phyloP scores from a whole-genome alignment of 2,113 vertebrate genomes.

The Labrus mixtus region DNA sequence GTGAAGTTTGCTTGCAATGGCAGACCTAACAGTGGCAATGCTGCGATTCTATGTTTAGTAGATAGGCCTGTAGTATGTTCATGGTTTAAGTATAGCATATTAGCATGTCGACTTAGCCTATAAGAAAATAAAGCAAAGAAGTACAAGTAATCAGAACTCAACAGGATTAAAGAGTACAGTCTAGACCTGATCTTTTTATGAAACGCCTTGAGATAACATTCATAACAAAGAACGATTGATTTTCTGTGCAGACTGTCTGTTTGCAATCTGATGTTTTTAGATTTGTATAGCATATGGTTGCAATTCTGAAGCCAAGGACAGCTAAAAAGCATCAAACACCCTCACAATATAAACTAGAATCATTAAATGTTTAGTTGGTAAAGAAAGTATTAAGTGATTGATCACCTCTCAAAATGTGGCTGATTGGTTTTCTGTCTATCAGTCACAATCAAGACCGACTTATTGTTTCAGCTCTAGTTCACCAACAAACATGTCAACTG shows the following conservation, averaged over 20 bases:
- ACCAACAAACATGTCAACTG: constrained; percentile 2
- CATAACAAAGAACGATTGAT: too few relatives aligned
- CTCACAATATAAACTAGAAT: neutral
- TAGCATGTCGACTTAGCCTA: too few relatives aligned
- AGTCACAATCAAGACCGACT: neutral
- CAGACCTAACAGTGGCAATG: too few relatives aligned
- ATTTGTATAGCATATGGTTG: neutral
- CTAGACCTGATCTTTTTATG: too few relatives aligned
- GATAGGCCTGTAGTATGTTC: too few relatives aligned
- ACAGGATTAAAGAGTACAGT: too few relatives aligned
- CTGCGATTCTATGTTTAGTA: too few relatives aligned
- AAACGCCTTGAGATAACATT: neutral
- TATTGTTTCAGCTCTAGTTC: neutral
- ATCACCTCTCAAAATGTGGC: neutral
- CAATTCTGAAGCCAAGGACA: neutral
- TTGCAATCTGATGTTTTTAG: neutral
- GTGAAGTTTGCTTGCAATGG: too few relatives aligned
- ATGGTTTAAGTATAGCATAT: too few relatives aligned
- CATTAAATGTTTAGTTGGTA: neutral
- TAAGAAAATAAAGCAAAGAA: too few relatives aligned
- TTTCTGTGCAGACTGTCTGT: neutral
- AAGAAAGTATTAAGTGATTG: neutral
- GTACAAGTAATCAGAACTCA: too few relatives aligned
- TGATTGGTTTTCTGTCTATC: neutral
- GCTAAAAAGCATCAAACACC: constrained; percentile 5